Conservation (phyloP, 2,797 vertebrate genomes). For the Enteromius argenteus region DNA sequence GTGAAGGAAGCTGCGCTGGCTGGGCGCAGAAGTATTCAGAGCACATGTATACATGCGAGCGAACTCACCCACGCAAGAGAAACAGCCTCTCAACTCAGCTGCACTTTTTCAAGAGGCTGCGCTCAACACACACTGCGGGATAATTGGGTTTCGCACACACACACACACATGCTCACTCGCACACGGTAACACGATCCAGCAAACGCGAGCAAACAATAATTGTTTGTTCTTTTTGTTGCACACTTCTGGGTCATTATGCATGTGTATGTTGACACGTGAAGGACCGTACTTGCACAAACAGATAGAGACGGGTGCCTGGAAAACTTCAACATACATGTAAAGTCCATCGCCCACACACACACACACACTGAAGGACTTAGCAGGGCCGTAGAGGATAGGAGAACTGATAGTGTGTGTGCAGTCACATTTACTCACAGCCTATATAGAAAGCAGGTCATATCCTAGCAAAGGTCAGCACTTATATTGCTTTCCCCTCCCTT, state of each 20-base stretch:
- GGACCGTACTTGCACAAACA: slow-evolving; percentile 25
- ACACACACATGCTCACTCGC: slow-evolving; percentile 70
- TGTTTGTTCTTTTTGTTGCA: slow-evolving; percentile 35
- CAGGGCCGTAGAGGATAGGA: slow-evolving; percentile 69
- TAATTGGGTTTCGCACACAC: slow-evolving; percentile 56
- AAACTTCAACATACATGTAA: slow-evolving; percentile 53
- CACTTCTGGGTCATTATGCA: slow-evolving; percentile 45
- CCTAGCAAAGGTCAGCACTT: slow-evolving; percentile 24
- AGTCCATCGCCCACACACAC: slow-evolving; percentile 76
- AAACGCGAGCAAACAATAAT: slow-evolving; percentile 16
- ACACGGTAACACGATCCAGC: slow-evolving; percentile 57
- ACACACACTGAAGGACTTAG: slow-evolving; percentile 67
- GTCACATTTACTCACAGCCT: neutral
- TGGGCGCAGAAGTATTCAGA: slow-evolving; percentile 81
- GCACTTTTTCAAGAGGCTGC: slow-evolving; percentile 77
- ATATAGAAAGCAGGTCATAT: slow-evolving; percentile 21
- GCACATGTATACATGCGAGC: slow-evolving; percentile 79
- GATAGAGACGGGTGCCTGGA: slow-evolving; percentile 18
- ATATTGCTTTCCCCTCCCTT: slow-evolving; percentile 10
- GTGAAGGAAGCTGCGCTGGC: slow-evolving; percentile 75
- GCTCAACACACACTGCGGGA: slow-evolving; percentile 62
- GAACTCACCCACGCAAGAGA: slow-evolving; percentile 81
- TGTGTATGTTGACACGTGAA: slow-evolving; percentile 48
- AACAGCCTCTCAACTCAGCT: slow-evolving; percentile 78
- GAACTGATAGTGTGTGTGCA: slow-evolving; percentile 2